These are phyloP conservation scores for Sinella curviseta DNA, from an alignment of 1,140 invertebrate genomes.

Conservation along the genomic window DNA sequence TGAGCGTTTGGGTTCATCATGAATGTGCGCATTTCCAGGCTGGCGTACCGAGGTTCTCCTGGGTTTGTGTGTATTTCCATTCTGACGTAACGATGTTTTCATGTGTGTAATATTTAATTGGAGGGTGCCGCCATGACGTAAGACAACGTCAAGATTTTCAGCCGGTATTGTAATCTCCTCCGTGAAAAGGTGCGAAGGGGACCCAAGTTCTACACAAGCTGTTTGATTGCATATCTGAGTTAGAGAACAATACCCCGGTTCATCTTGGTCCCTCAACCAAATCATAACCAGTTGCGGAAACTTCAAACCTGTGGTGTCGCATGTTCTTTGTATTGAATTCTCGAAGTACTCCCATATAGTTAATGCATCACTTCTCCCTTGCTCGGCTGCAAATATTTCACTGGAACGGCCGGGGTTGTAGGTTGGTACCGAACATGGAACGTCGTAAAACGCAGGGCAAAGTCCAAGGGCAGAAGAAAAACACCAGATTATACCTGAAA, in stretches of 20 bases:
- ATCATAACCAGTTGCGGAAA: not conserved
- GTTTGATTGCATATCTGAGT: not conserved
- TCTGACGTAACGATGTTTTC: too few species aligned
- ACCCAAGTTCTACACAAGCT: not conserved
- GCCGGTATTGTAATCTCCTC: too few species aligned
- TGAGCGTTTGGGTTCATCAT: not conserved
- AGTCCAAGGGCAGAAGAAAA: not conserved
- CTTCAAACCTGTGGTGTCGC: not conserved
- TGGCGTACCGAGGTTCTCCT: too few species aligned
- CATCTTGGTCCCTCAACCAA: not conserved
- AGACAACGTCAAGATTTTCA: too few species aligned
- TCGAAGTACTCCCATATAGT: not conserved
- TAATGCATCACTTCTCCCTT: not conserved
- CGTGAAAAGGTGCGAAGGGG: not conserved
- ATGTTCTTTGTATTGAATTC: not conserved
- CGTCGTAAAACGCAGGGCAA: not conserved
- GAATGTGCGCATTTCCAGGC: too few species aligned
- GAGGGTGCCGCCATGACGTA: too few species aligned
- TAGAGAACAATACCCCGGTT: not conserved
- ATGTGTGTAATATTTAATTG: too few species aligned
- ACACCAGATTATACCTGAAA: not conserved
- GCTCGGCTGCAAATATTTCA: not conserved
- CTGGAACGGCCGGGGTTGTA: not conserved
- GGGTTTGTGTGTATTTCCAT: too few species aligned
- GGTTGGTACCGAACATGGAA: not conserved